Base-by-base conservation (phyloP, 1,140 invertebrate genomes). In the Drosophila repleta region DNA sequence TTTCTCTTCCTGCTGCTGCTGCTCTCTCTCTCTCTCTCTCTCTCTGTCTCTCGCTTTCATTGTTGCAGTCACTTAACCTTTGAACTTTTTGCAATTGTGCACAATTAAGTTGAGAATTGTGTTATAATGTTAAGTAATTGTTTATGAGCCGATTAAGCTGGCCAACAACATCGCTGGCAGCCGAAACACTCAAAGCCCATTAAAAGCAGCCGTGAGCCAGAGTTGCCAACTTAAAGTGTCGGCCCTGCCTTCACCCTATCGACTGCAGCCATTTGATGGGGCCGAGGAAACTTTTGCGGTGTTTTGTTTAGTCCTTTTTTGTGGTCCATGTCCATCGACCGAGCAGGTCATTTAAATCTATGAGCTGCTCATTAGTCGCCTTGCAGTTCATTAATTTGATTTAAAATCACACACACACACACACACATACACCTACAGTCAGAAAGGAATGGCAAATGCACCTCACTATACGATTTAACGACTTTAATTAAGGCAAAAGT, bases 51-150 rank as follows among this genome's bases (percentile, higher is more conserved):
- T 39, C 46, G 58, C 58, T 6, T 35, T 18, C 58, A 60, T 60
- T 75, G 79, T 65, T 80, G 78, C 78, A 82, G 57, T 63, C 75
- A 77, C 73, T 87, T 87, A 87, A 87, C 78, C 82, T 87, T 87
- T 82, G 63, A 74, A 52, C 74, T 74, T 73, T 76, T 85, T 87
- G 78, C 82, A 87, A 87, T 82, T 87, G 82, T 87, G 82, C 70
- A 69, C 61, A 87, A 73, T 73, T 67, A 74, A 87, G 78, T 64
- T 87, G 66, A 64, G 76, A 87, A 87, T 79, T 87, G 82, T 76
- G 78, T 74, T 80, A 74, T 85, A 80, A 84, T 85, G 74, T 76
- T 79, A 87, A 87, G 75, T 79, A 87, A 88, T 87, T 87, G 82
- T 79, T 87, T 87, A 79, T 87, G 85, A 69, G 61, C 61, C 83